phyloP scores from a whole-genome alignment of 2,888 invertebrate genomes.

The Lithophane ornitopus region DNA sequence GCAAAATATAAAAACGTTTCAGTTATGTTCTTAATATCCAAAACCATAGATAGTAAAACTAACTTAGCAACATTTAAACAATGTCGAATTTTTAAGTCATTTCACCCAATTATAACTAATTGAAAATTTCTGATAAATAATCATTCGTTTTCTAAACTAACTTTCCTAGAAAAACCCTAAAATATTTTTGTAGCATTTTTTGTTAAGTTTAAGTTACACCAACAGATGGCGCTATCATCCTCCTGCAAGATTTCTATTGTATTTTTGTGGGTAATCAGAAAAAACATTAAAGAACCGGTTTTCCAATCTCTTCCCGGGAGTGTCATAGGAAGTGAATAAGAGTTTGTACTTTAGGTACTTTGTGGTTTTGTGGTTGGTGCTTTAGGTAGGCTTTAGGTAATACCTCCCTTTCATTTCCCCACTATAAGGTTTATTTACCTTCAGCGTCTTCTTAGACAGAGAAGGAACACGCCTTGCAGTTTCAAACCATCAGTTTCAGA shows the following conservation, averaged over 20 bases:
- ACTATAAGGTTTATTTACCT: not conserved
- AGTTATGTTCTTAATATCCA: not conserved
- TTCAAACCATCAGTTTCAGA: not conserved
- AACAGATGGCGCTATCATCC: slow-evolving; percentile 44
- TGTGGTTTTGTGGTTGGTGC: no score
- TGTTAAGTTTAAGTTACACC: not conserved
- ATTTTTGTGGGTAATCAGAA: not conserved
- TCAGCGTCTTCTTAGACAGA: not conserved
- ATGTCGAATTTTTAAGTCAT: no score
- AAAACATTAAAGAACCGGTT: not conserved
- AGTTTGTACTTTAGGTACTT: not conserved
- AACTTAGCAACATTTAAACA: not conserved
- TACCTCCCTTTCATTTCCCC: not conserved
- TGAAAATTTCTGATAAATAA: no score
- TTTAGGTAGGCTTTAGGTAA: not conserved
- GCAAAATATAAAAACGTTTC: not conserved
- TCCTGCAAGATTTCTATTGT: no score
- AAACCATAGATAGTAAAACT: not conserved
- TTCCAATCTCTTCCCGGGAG: not conserved
- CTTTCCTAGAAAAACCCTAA: not conserved
- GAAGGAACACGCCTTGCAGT: not conserved
- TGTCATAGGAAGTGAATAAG: not conserved
- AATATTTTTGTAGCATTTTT: not conserved
- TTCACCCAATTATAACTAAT: not conserved
- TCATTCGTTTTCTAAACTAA: not conserved